phyloP scores from a whole-genome alignment of 92 coral and sea anemone genomes.

The Meandrina meandrites region DNA sequence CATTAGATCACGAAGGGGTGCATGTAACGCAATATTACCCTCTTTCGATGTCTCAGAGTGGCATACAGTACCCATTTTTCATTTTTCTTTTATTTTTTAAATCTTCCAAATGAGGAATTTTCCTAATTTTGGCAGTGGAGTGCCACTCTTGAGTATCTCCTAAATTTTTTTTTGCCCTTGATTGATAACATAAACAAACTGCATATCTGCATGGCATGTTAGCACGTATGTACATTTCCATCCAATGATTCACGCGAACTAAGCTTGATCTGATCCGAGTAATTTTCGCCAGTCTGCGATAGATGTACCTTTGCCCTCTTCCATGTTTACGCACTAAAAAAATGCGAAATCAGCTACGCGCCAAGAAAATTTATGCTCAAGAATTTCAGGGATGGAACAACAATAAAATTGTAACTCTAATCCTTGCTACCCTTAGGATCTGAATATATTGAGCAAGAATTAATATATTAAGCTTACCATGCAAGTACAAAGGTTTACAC shows the following conservation, averaged over 20 bases:
- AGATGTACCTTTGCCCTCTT: background rate
- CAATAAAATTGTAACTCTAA: background rate
- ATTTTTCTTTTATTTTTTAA: background rate
- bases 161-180: background rate
- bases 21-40: background rate
- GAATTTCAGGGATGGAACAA: background rate
- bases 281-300: background rate
- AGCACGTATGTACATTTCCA: background rate
- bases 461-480: background rate
- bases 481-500: background rate
- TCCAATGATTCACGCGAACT: background rate
- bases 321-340: background rate
- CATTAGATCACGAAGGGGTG: background rate
- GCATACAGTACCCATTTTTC: too few relatives aligned
- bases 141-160: background rate
- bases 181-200: slow-evolving; percentile 1
- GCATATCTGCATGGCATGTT: background rate
- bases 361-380: background rate
- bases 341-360: background rate
- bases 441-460: background rate
- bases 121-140: background rate
- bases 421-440: slow-evolving; percentile 2
- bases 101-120: background rate
- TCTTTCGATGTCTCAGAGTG: too few relatives aligned
- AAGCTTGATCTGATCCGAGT: background rate